Evolutionary conservation across 2,888 invertebrate genomes (phyloP).

Genomic region (Leucania comma): DNA sequence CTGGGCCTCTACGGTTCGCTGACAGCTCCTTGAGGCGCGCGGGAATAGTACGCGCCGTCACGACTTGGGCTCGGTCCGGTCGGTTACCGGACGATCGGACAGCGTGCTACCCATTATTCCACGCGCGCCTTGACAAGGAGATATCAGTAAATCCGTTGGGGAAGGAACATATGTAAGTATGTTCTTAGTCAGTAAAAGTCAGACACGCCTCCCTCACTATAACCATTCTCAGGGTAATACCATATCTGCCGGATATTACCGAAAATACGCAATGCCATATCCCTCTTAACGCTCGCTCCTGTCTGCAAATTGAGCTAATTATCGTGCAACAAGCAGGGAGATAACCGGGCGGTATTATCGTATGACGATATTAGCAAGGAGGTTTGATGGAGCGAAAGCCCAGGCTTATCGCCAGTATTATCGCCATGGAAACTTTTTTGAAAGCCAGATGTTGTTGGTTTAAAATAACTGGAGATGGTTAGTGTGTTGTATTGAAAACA

Average conservation of each 20-base stretch:
- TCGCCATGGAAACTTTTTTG: neutral
- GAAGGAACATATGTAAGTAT: too few relatives aligned
- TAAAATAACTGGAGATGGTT: neutral
- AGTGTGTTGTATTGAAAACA: neutral
- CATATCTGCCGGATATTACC: constrained; percentile 22
- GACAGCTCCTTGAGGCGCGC: too few relatives aligned
- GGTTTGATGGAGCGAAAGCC: neutral
- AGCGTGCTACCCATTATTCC: too few relatives aligned
- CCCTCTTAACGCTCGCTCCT: constrained; percentile 20
- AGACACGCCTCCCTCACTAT: too few relatives aligned
- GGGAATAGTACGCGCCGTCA: too few relatives aligned
- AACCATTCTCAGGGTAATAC: neutral
- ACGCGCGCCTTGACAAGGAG: too few relatives aligned
- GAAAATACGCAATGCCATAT: constrained; percentile 11
- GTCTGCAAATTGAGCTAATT: constrained; percentile 40
- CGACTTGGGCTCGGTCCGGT: too few relatives aligned
- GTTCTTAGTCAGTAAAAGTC: too few relatives aligned
- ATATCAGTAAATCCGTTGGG: too few relatives aligned
- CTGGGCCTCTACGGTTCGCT: too few relatives aligned
- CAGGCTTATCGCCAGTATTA: too few relatives aligned
- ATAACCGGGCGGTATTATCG: constrained; percentile 20
- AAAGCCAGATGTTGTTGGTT: neutral
- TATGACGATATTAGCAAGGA: constrained; percentile 13
- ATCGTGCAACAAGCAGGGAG: constrained; percentile 8
- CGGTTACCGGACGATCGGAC: too few relatives aligned